Evolutionary conservation across 2,113 vertebrate species (phyloP), one percentile per base, ranked within the genome.

Genomic region (Poecilia latipinna): DNA sequence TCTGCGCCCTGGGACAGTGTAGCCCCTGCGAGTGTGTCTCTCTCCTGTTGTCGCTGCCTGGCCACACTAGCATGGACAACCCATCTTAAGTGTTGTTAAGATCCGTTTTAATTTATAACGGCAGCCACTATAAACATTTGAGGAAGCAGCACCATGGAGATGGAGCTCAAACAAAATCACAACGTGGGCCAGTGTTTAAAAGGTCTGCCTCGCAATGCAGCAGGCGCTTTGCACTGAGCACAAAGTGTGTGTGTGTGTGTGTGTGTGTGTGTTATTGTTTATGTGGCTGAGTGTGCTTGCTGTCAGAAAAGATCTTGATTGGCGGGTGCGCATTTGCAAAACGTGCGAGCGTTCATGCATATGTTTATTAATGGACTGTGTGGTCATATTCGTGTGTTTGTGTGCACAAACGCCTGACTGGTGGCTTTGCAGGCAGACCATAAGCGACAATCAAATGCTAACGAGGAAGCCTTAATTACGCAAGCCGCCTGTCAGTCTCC

Each of bases 111-210:
- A 95, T 95, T 95, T 95, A 95, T 93, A 93, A 94, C 80, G 84
- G 88, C 93, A 90, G 91, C 83, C 89, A 88, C 88, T 95, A 86
- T 95, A 95, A 95, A 94, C 94, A 95, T 87, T 89, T 89, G 85
- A 94, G 93, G 91, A 95, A 94, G 87, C 93, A 91, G 93, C 90
- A 51, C 94, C 94, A 95, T 95, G 93, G 93, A 87, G 89, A 95
- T 93, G 33, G 75, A 54, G 84, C 91, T 94, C 92, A 95, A 95
- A 95, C 93, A 95, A 87, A 94, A 94, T 93, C 94, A 95, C 94
- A 95, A 88, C 88, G 93, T 91, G 74, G 90, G 77, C 87, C 80
- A 83, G 91, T 93, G 94, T 95, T 95, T 95, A 95, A 93, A 95
- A 92, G 92, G 89, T 28, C 84, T 86, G 85, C 83, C 81, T 81